Evolutionary conservation across 2,888 invertebrate genomes (phyloP).

Genomic region (Melinaea menophilus): DNA sequence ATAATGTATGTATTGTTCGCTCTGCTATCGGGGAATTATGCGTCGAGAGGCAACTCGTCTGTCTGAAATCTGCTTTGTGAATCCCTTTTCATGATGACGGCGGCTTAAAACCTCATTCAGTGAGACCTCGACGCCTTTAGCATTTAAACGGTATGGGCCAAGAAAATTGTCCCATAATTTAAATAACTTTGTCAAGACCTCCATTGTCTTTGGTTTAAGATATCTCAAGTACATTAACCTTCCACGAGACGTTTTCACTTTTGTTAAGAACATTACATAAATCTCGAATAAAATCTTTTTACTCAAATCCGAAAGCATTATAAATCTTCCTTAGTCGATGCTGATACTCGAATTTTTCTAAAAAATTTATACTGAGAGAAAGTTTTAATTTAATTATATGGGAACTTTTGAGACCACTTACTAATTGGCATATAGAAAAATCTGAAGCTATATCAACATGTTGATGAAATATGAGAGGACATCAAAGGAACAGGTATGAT

Average conservation of each 20-base stretch:
- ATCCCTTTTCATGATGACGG: conserved; percentile 60
- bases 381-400: conserved; percentile 1
- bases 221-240: conserved; percentile 62
- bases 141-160: conserved; percentile 65
- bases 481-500: conserved; percentile 63
- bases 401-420: conserved; percentile 2
- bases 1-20: conserved; percentile 56
- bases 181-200: conserved; percentile 65
- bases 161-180: conserved; percentile 74
- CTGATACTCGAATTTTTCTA: conserved; percentile 2
- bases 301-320: conserved; percentile 34
- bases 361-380: not conserved
- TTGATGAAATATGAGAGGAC: conserved; percentile 50
- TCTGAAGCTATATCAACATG: conserved; percentile 8
- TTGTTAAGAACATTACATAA: conserved; percentile 39
- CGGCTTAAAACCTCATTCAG: conserved; percentile 73
- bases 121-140: conserved; percentile 58
- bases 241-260: conserved; percentile 50
- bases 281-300: conserved; percentile 38
- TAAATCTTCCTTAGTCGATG: conserved; percentile 27
- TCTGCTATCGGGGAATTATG: conserved; percentile 59
- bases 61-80: conserved; percentile 68
- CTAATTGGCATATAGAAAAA: conserved; percentile 5
- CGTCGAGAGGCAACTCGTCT: conserved; percentile 46
- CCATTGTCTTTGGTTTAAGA: conserved; percentile 54